Conservation (phyloP, 2,797 vertebrate species). For the Heteromormyrus szaboi region DNA sequence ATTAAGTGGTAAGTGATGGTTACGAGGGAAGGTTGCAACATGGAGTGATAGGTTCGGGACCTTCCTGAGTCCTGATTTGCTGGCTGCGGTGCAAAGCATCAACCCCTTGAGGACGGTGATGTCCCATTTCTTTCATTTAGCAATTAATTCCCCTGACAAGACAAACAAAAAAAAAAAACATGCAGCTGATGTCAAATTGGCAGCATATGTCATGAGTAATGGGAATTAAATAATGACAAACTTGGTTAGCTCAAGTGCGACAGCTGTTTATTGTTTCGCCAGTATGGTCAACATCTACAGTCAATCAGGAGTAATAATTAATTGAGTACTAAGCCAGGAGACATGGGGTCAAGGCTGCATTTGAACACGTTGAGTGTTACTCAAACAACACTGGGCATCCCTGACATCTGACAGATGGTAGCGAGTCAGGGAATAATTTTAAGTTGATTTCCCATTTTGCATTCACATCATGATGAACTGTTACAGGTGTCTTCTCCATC, state of each 20-base stretch:
- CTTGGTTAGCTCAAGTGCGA: neutral
- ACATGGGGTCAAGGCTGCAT: neutral
- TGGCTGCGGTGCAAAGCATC: neutral
- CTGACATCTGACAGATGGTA: neutral
- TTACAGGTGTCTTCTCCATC: neutral
- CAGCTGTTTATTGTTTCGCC: constrained; percentile 13
- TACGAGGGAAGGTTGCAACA: neutral
- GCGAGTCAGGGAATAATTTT: neutral
- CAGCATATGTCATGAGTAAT: constrained; percentile 13
- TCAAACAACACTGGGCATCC: neutral
- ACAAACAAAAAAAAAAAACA: neutral
- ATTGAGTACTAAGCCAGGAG: neutral
- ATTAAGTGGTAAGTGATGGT: neutral
- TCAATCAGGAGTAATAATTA: constrained; percentile 9
- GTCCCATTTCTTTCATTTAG: constrained; percentile 9
- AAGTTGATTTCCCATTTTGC: neutral
- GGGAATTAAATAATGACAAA: constrained; percentile 16
- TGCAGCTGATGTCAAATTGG: constrained; percentile 16
- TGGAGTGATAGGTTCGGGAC: too few species aligned
- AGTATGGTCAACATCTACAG: constrained; percentile 8
- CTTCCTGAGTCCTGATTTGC: neutral
- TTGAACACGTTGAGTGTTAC: neutral
- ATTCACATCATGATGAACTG: neutral
- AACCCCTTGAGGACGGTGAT: neutral
- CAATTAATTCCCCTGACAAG: constrained; percentile 5